Evolutionary conservation across 2,888 invertebrate species (phyloP).

Genomic region (Coenonympha glycerion): DNA sequence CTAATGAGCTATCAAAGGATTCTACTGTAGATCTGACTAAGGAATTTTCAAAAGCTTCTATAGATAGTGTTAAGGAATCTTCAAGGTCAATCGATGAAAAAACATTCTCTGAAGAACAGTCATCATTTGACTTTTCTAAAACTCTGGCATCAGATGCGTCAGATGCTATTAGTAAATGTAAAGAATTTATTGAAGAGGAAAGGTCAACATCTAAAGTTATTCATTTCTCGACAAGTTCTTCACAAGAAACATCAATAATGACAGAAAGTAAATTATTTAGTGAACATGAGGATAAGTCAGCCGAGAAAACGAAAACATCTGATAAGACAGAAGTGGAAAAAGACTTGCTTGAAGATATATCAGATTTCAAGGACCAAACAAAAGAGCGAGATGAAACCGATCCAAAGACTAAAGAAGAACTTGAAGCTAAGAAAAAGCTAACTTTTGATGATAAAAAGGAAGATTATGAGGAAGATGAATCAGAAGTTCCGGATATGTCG

Average conservation of each 20-base stretch:
- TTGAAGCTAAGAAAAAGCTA: constrained; percentile 32
- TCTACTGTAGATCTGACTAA: constrained; percentile 67
- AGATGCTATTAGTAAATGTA: constrained; percentile 58
- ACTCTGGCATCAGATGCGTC: constrained; percentile 69
- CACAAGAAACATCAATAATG: constrained; percentile 61
- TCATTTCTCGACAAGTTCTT: constrained; percentile 54
- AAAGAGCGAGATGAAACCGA: constrained; percentile 48
- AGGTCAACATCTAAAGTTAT: constrained; percentile 53
- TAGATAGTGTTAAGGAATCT: constrained; percentile 66
- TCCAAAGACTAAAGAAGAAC: constrained; percentile 40
- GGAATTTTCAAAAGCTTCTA: constrained; percentile 66
- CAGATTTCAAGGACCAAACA: constrained; percentile 38
- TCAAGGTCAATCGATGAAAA: constrained; percentile 69
- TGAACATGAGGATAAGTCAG: constrained; percentile 55
- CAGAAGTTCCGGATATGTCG: constrained; percentile 59
- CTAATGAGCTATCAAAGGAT: constrained; percentile 69
- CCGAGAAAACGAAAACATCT: constrained; percentile 43
- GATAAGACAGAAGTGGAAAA: constrained; percentile 45
- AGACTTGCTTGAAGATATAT: constrained; percentile 39
- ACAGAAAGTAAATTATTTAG: constrained; percentile 64
- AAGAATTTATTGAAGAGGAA: constrained; percentile 61
- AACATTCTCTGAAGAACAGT: constrained; percentile 69
- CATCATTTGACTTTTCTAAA: constrained; percentile 68
- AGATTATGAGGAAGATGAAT: constrained; percentile 37
- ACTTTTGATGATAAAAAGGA: constrained; percentile 26